Base-by-base conservation (phyloP, 1,140 invertebrate species). In the Araneus ventricosus region DNA sequence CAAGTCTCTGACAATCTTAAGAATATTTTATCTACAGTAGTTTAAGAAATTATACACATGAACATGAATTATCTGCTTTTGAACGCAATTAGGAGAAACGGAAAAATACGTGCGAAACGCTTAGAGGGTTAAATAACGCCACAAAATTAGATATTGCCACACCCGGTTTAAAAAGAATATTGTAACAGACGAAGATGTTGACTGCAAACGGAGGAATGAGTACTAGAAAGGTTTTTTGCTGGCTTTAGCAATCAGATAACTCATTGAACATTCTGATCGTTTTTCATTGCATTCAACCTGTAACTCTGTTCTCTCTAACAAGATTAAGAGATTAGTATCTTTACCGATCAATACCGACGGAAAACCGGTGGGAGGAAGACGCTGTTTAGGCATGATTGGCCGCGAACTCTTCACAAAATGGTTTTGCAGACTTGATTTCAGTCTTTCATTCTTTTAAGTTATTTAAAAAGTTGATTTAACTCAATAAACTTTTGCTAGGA, bases 291-390 rank as follows among this genome's bases (percentile, higher is more conserved):
- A 75, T 8, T 30, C 27, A 75, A 10, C 30, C 27, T 37, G 17
- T 75, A 34, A 20, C 67, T 34, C 20, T 34, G 2, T 20, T 82
- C 37, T 52, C 39, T n/a, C 41, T 82, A 82, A 82, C 80, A 82
- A 82, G 80, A 82, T 82, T 82, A 82, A 52, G 39, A 30, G 80
- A 45, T 82, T 82, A 82, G 22, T 45, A 24, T 24, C 8, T n/a
- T n/a, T n/a, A 24, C 7, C 80, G 80, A 82, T 82, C 80, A 82
- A 82, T 82, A 82, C 2, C 10, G 41, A 41, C 14, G 24, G 41
- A 22, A 82, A 41, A n/a, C 41, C 34, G 17, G 27, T 27, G 0
- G 30, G 27, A 75, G 34, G 7, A 4, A 14, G 14, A 34, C 67
- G 30, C 8, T 30, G 10, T 34, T 20, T 34, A 17, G 67, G 10